These are phyloP conservation scores for Paramisgurnus dabryanus DNA, from an alignment of 2,113 vertebrate genomes.

Conservation along the genomic window DNA sequence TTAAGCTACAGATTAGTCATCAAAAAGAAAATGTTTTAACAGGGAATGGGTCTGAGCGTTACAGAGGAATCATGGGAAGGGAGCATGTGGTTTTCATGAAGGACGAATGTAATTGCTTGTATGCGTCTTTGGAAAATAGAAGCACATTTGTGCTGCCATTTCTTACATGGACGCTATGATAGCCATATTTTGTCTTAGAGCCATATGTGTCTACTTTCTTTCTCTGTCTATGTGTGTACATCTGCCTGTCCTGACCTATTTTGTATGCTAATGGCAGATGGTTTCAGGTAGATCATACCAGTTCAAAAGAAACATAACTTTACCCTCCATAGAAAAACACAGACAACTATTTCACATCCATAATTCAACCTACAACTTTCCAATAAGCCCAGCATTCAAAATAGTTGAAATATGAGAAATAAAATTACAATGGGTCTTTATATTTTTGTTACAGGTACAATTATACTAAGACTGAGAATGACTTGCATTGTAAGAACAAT, in stretches of 20 bases:
- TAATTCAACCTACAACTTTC: background rate
- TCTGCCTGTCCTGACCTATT: slow-evolving; percentile 6
- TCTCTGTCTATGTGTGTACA: background rate
- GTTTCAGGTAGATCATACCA: background rate
- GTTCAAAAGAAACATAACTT: background rate
- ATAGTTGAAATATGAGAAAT: no score
- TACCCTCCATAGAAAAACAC: slow-evolving; percentile 1
- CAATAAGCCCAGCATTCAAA: no score
- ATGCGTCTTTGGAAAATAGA: background rate
- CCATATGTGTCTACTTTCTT: background rate
- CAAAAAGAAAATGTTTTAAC: slow-evolving; percentile 60
- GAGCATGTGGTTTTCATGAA: slow-evolving; percentile 68
- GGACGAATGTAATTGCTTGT: slow-evolving; percentile 40
- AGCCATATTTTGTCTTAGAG: background rate
- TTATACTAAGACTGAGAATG: no score
- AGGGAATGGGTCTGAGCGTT: slow-evolving; percentile 60
- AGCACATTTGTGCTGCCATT: slow-evolving; percentile 3
- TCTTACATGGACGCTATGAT: background rate
- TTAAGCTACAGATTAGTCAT: slow-evolving; percentile 67
- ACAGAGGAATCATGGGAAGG: slow-evolving; percentile 54
- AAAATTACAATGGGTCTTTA: no score
- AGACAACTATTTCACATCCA: background rate
- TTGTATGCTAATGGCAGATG: background rate
- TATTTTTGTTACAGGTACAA: no score
- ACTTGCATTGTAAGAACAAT: no score